Percentiles rank a stretch among this genome's conserved stretches.
Conservation (phyloP, 2,888 invertebrate genomes). For the Operophtera brumata region DNA sequence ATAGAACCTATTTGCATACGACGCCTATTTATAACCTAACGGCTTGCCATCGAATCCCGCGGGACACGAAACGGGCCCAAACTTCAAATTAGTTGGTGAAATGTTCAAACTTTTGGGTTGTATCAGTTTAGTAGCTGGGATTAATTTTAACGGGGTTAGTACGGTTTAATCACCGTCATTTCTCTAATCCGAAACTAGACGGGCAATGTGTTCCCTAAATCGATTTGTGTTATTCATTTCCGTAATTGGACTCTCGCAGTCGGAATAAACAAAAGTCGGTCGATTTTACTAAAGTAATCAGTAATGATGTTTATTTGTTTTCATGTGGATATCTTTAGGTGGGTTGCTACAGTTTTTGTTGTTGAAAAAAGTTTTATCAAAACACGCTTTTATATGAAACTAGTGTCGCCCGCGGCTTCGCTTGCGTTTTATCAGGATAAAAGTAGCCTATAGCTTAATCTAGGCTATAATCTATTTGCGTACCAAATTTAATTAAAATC, state of each 20-base stretch:
- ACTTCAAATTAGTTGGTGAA: slow-evolving; percentile 58
- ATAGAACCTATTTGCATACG: slow-evolving; percentile 30
- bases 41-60: slow-evolving; percentile 43
- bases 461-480: too few species aligned
- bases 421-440: too few species aligned
- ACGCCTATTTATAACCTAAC: slow-evolving; percentile 40
- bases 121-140: slow-evolving; percentile 45
- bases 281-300: not conserved
- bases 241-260: not conserved
- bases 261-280: not conserved
- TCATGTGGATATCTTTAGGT: too few species aligned
- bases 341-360: too few species aligned
- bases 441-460: too few species aligned
- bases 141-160: slow-evolving; percentile 47
- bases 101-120: slow-evolving; percentile 60
- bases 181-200: slow-evolving; percentile 27
- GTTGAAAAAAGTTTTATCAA: too few species aligned
- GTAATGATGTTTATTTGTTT: not conserved
- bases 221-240: slow-evolving; percentile 14
- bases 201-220: slow-evolving; percentile 9
- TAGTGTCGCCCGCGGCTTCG: too few species aligned
- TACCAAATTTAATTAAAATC: too few species aligned
- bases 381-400: too few species aligned
- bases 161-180: slow-evolving; percentile 34
- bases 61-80: slow-evolving; percentile 46